Conservation (phyloP, 1,140 invertebrate genomes). For the Diorhabda carinulata region DNA sequence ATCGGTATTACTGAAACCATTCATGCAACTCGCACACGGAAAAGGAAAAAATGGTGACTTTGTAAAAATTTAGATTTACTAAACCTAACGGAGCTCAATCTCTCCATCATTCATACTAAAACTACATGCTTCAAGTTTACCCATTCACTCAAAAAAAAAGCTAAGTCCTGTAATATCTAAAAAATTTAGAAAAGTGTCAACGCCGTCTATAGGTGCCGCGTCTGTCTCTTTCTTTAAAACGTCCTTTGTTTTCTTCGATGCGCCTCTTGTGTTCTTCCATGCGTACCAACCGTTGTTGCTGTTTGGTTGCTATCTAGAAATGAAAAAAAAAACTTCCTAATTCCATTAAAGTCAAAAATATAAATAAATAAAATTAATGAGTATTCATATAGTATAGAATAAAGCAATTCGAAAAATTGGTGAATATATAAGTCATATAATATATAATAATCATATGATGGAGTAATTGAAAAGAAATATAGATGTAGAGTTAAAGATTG, state of each 20-base stretch:
- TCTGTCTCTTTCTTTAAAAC: slow-evolving; percentile 25
- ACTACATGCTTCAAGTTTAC: background rate
- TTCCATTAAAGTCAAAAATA: too few relatives aligned
- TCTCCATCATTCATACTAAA: too few relatives aligned
- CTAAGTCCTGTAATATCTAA: slow-evolving; percentile 19
- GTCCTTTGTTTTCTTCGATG: slow-evolving; percentile 62
- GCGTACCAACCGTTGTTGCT: slow-evolving; percentile 78
- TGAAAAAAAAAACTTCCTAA: background rate
- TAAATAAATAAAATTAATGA: too few relatives aligned
- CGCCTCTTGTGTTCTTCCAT: slow-evolving; percentile 79
- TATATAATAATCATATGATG: too few relatives aligned
- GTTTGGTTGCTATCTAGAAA: slow-evolving; percentile 77
- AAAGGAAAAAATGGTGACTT: slow-evolving; percentile 3
- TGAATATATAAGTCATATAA: too few relatives aligned
- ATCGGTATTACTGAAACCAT: slow-evolving; percentile 18
- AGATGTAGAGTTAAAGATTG: too few relatives aligned
- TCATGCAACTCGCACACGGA: slow-evolving; percentile 5
- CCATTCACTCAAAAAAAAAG: slow-evolving; percentile 9
- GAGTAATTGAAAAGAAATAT: too few relatives aligned
- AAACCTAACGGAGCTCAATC: slow-evolving; percentile 7
- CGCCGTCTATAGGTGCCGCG: slow-evolving; percentile 23
- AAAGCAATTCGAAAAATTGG: too few relatives aligned
- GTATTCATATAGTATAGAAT: too few relatives aligned
- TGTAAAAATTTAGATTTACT: background rate
- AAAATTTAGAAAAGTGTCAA: slow-evolving; percentile 19